Conservation (phyloP, 2,888 invertebrate genomes). For the Timema cristinae region DNA sequence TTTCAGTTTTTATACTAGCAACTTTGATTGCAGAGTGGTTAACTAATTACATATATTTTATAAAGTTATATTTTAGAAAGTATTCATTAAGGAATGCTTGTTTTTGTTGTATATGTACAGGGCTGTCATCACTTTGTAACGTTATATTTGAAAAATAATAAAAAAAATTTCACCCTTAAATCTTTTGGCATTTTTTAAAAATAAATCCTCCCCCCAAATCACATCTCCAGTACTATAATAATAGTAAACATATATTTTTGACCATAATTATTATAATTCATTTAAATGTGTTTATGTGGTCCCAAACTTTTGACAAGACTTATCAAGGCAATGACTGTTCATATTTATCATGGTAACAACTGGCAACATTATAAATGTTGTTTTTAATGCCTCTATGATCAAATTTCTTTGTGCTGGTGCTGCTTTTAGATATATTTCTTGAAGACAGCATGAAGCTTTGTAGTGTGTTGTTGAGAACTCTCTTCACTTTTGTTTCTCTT, state of each 20-base stretch:
- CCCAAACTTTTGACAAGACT: too few relatives aligned
- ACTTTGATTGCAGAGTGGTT: slow-evolving; percentile 5
- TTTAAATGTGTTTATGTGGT: too few relatives aligned
- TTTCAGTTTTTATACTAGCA: slow-evolving; percentile 17
- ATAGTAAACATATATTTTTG: slow-evolving; percentile 14
- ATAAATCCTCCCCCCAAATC: slow-evolving; percentile 23
- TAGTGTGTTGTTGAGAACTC: not conserved
- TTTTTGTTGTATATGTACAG: slow-evolving; percentile 26
- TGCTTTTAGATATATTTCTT: not conserved
- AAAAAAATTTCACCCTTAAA: slow-evolving; percentile 27
- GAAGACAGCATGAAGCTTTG: slow-evolving; percentile 10
- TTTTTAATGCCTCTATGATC: slow-evolving; percentile 8
- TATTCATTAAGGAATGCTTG: slow-evolving; percentile 14
- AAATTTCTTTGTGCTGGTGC: slow-evolving; percentile 11
- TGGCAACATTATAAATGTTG: not conserved
- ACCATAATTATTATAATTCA: not conserved
- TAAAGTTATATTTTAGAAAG: slow-evolving; percentile 14
- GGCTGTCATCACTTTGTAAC: slow-evolving; percentile 27
- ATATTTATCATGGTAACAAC: too few relatives aligned
- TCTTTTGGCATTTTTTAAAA: slow-evolving; percentile 22
- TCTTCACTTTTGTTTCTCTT: not conserved
- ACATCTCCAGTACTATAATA: slow-evolving; percentile 20
- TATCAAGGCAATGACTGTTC: too few relatives aligned
- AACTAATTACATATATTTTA: slow-evolving; percentile 6
- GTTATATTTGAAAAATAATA: slow-evolving; percentile 28